Percentiles rank a stretch among this genome's conserved stretches.
These are phyloP conservation scores for Wasmannia auropunctata DNA, from an alignment of 1,140 invertebrate genomes.

Conservation along the genomic window DNA sequence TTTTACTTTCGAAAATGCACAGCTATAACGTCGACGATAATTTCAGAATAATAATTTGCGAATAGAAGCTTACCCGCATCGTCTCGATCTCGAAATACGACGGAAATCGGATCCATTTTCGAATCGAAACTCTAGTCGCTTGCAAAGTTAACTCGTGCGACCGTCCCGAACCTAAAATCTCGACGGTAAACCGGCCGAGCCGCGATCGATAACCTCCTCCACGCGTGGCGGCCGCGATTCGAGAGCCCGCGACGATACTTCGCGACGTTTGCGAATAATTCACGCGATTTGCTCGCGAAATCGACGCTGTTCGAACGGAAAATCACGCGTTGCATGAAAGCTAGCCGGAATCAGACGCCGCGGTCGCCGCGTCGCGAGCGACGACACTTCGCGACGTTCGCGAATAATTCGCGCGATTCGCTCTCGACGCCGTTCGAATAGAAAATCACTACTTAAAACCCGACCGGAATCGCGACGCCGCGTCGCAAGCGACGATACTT, in stretches of 20 bases:
- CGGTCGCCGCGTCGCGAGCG: neutral
- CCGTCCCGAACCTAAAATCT: neutral
- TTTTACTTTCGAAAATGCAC: too few species aligned
- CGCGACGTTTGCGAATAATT: neutral
- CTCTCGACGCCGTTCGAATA: neutral
- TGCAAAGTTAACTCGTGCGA: neutral
- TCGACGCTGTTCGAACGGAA: neutral
- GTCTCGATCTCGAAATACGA: neutral
- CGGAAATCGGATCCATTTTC: neutral
- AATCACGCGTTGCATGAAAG: too few species aligned
- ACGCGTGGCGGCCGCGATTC: neutral
- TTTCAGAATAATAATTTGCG: neutral
- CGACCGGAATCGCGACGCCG: neutral
- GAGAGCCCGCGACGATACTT: neutral
- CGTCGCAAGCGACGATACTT: neutral
- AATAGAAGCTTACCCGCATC: neutral
- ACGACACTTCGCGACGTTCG: neutral
- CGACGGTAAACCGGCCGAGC: neutral
- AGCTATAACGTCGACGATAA: too few species aligned
- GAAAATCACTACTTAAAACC: too few species aligned
- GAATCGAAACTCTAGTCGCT: neutral
- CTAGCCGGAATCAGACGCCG: neutral
- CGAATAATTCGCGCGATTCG: neutral
- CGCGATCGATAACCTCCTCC: neutral
- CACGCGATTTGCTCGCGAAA: neutral